Conservation (phyloP, 2,888 invertebrate species). For the Apamea epomidion region DNA sequence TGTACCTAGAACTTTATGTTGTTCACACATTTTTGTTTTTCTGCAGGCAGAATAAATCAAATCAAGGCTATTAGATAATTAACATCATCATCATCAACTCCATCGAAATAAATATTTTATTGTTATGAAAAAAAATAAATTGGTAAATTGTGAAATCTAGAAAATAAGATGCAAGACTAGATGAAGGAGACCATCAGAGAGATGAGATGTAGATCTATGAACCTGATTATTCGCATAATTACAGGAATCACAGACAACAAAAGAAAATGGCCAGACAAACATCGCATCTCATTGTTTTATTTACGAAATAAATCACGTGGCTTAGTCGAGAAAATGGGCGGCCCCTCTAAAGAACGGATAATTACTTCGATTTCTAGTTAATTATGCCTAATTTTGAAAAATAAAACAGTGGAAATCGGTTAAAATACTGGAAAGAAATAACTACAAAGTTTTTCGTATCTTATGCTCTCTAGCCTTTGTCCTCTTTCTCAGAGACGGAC, state of each 20-base stretch:
- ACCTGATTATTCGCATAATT: constrained; percentile 8
- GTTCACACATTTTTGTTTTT: too few species aligned
- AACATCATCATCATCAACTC: neutral
- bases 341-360: neutral
- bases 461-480: too few species aligned
- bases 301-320: constrained; percentile 15
- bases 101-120: too few species aligned
- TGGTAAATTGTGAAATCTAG: too few species aligned
- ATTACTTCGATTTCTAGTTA: neutral
- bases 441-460: too few species aligned
- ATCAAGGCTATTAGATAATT: too few species aligned
- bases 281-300: constrained; percentile 7
- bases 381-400: neutral
- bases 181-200: too few species aligned
- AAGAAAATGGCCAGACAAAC: constrained; percentile 23
- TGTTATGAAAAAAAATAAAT: too few species aligned
- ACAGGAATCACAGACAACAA: constrained; percentile 27
- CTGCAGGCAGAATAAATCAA: too few species aligned
- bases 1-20: too few species aligned
- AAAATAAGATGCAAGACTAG: too few species aligned
- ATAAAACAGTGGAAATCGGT: neutral
- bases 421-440: neutral
- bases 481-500: neutral
- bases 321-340: neutral
- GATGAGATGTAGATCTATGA: too few species aligned